A percentile compares a stretch with the other conserved stretches of the same genome.
Evolutionary conservation across 2,888 invertebrate genomes (phyloP).

Genomic region (Orgyia antiqua): DNA sequence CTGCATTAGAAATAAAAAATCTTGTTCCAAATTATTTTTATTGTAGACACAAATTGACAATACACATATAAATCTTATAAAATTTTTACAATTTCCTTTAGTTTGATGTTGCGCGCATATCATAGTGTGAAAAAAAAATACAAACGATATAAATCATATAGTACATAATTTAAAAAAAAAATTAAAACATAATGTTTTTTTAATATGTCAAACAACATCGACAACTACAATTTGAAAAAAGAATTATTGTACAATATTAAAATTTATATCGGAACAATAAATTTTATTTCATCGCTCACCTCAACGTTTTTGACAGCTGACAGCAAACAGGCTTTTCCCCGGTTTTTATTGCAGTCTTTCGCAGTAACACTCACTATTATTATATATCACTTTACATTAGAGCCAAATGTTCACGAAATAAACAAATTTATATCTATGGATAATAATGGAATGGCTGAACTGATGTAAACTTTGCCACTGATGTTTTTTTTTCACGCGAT

Average conservation of each 20-base stretch:
- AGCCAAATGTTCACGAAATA: conserved; percentile 17
- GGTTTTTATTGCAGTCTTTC: conserved; percentile 35
- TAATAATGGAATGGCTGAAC: conserved; percentile 8
- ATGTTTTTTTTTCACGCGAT: conserved; percentile 34
- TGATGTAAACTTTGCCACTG: conserved; percentile 17
- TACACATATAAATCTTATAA: too few species aligned
- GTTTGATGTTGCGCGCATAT: too few species aligned
- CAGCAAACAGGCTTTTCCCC: conserved; percentile 43
- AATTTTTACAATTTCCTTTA: too few species aligned
- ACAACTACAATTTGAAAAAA: conserved; percentile 3
- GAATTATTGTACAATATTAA: conserved; percentile 10
- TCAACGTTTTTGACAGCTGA: conserved; percentile 62
- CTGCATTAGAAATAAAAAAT: too few species aligned
- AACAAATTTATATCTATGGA: conserved; percentile 17
- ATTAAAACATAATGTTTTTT: conserved; percentile 4
- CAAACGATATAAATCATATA: too few species aligned
- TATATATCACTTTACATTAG: conserved; percentile 37
- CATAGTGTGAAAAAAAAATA: too few species aligned
- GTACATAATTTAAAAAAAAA: too few species aligned
- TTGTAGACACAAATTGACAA: too few species aligned
- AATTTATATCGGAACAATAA: conserved; percentile 32
- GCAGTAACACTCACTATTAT: conserved; percentile 40
- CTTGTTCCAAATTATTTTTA: too few species aligned
- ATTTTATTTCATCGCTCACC: conserved; percentile 48
- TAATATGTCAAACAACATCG: conserved; percentile 4